Evolutionary conservation across 1,140 invertebrate genomes (phyloP), one percentile per base, ranked within the genome.

Genomic region (Lamellibrachia luymesi): DNA sequence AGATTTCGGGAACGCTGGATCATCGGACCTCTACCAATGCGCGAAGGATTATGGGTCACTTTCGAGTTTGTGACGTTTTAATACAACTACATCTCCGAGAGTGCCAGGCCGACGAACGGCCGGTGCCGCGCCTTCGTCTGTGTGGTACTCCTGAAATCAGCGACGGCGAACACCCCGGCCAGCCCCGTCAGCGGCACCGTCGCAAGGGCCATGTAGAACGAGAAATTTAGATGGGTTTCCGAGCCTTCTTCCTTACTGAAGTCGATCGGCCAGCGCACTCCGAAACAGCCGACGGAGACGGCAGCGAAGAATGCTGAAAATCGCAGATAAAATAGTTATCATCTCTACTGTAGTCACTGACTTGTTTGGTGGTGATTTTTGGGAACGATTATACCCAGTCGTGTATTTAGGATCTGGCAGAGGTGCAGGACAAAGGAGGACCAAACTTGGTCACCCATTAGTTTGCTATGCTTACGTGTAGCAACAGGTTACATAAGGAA

Each of bases 141-240:
- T 4, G 64, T 80, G 5, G 80, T 56, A 8, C 92, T 90, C 90
- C 52, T 90, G 80, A 93, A 89, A 51, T 93, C 93, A 7, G 92
- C 90, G 4, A 93, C 27, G 25, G 80, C 52, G 51, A 51, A 92
- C 51, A 92, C 56, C 50, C 52, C 91, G 50, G 91, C 64, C 38
- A 89, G 49, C 17, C 50, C n/a, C 10, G 91, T 93, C 10, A 93
- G 91, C 4, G 93, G 93, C 27, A 93, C 56, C 27, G 92, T 90
- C n/a, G 80, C 22, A 13, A 90, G 51, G 8, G 92, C 92, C 51
- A 93, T 27, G 80, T 92, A 93, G 92, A 92, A 93, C 7, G 93
- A 93, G 51, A 92, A 93, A 27, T 38, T 51, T 6, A 93, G 93
- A 10, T 90, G 22, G 27, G 92, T 38, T 1, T 93, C 93, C 22